Base-by-base conservation (phyloP, 2,113 vertebrate species). In the Rhinopomastus cyanomelas region DNA sequence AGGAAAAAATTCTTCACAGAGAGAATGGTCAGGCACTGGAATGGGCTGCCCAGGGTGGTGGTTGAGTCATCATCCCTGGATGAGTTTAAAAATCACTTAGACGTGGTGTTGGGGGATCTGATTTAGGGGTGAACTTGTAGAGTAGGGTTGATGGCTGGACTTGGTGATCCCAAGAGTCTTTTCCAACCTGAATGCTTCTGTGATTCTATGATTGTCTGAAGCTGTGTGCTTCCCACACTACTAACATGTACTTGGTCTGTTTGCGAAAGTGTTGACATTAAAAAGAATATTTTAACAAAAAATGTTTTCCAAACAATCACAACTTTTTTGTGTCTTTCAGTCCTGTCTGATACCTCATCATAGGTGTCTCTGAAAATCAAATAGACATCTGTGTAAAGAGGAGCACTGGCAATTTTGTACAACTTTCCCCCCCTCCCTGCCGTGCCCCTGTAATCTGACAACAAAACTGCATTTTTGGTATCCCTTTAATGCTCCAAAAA, bases 401-500 rank as follows among this genome's bases (percentile, higher is more conserved):
- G 20, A 76, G 52, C 46, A 72, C 66, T 76, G 51, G 36, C 73
- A 85, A 76, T 89, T 92, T 89, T 80, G 51, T 26, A 46, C 26
- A 51, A 52, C 26, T 66, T 29, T 73, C 18, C 3, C 5, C 5
- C 15, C 20, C 3, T 32, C 12, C 11, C 37, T 3, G 5, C 75
- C 67, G n/a, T 92, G 32, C 36, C 61, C 81, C 36, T 4, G 3
- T 90, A 85, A 93, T 78, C 65, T 85, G 91, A 83, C 86, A 86
- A 53, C 76, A 82, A 89, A 87, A 95, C 55, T 81, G 87, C 65
- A 82, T 85, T 95, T 93, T 86, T 89, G 74, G 52, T 76, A 61
- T 95, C 91, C 78, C 59, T 91, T 93, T 89, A 87, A 67, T 64
- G n/a, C 60, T 79, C 74, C n/a, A 32, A 77, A 92, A 89, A 92